These are phyloP conservation scores for Syndactyla subalaris DNA, from an alignment of 2,797 vertebrate genomes.

Conservation along the genomic window DNA sequence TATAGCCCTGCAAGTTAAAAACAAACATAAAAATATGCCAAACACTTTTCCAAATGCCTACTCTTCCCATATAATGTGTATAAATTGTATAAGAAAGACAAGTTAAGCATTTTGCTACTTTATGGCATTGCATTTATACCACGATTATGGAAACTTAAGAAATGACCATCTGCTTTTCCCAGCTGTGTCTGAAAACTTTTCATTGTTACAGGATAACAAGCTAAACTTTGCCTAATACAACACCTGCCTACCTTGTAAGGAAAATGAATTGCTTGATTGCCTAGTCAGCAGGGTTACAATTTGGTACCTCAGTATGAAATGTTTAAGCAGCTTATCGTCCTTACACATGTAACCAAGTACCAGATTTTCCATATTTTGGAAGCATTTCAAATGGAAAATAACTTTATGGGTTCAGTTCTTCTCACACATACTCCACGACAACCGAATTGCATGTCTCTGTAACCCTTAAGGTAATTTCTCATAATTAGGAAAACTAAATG, in stretches of 20 bases:
- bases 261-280: background rate
- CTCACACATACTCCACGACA: background rate
- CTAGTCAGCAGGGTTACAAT: background rate
- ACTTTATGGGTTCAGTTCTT: background rate
- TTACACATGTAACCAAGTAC: background rate
- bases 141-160: background rate
- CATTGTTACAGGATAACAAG: background rate
- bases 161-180: conserved; percentile 29
- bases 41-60: conserved; percentile 5
- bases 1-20: conserved; percentile 38
- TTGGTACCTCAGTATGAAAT: conserved; percentile 3
- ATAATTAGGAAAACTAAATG: background rate
- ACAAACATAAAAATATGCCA: background rate
- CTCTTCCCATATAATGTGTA: conserved; percentile 29
- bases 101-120: conserved; percentile 22
- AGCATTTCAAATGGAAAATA: conserved; percentile 27
- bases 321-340: conserved; percentile 20
- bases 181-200: conserved; percentile 20
- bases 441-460: background rate
- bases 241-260: background rate
- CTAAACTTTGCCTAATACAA: background rate
- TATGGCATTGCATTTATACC: background rate
- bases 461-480: background rate
- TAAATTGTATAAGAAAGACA: conserved; percentile 34
- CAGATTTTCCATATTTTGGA: background rate